A percentile compares a stretch with the other conserved stretches of the same genome.
These are phyloP conservation scores for Antedon mediterranea DNA, from an alignment of 53 echinoderm and acorn worm genomes.

Conservation along the genomic window DNA sequence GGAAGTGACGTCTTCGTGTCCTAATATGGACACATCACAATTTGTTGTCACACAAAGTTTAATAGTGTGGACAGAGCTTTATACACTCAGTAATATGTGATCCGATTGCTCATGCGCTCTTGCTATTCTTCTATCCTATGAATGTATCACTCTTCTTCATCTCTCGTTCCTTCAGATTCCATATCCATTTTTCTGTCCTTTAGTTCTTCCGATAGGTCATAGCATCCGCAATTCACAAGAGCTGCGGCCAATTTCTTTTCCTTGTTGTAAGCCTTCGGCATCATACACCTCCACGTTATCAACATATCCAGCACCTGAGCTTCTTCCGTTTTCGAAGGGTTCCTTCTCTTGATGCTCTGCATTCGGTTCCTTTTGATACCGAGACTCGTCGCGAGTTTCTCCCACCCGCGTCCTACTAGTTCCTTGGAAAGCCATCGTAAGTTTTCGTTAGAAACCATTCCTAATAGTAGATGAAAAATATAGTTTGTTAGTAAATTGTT, in stretches of 20 bases:
- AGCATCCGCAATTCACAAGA: conserved; percentile 62
- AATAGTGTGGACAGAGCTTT: no score
- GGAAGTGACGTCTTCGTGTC: no score
- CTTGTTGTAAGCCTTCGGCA: conserved; percentile 71
- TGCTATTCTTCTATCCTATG: no score
- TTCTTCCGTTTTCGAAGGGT: conserved; percentile 39
- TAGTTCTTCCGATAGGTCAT: conserved; percentile 80
- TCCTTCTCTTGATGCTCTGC: conserved; percentile 88
- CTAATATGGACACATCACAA: no score
- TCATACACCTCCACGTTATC: conserved; percentile 75
- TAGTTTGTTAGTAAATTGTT: neutral
- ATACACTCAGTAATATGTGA: no score
- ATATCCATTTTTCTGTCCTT: conserved; percentile 31
- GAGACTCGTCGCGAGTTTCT: conserved; percentile 40
- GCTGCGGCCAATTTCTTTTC: conserved; percentile 46
- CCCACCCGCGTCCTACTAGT: conserved; percentile 85
- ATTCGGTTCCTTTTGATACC: conserved; percentile 77
- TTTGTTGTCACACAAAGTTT: no score
- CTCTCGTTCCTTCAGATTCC: neutral
- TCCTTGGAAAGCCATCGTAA: conserved; percentile 69
- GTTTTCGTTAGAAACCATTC: conserved; percentile 56
- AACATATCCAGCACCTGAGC: conserved; percentile 56
- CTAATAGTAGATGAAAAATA: conserved; percentile 4
- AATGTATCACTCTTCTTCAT: neutral
- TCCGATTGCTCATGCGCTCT: no score